Base-by-base conservation (phyloP, 2,888 invertebrate species). In the Hyles lineata region DNA sequence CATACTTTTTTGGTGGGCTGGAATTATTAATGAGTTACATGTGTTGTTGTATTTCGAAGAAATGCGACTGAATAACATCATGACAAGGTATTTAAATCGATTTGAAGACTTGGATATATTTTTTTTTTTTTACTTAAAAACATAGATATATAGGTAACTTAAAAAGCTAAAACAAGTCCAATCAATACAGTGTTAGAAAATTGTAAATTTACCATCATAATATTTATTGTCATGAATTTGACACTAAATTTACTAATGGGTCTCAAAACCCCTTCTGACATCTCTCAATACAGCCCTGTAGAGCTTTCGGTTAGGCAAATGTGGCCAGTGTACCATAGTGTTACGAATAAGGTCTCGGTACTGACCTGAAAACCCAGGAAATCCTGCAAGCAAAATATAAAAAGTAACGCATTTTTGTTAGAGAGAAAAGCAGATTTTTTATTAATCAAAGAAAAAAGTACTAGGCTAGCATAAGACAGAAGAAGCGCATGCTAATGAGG, bases 291-390 rank as follows among this genome's bases (percentile, higher is more conserved):
- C 67, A 67, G 21, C 67, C 67, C 21, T 58, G 55, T 67, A 35
- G 17, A 55, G 25, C 63, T 67, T 67, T 67, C 21, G 32, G 55
- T 55, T 23, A 67, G n/a, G 63, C 35, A 63, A 59, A 67, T 17
- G 43, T 67, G 32, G n/a, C 23, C n/a, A 43, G n/a, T 58, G 55
- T 58, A 67, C 23, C 72, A 72, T 52, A 63, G 58, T 32, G 29
- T 29, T 70, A 70, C 58, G 55, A 58, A 55, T 55, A 35, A 55
- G 70, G 70, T 73, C 73, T 73, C 7, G 43, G 29, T 84, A 94
- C 94, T 94, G 86, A 95, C 94, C 95, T 94, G 94, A 95, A 90
- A 95, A 94, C 85, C 95, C 95, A 84, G 94, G 94, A 83, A 95
- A 95, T 87, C 95, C 95, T 95, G 95, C 78, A 94, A 94, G 89